A percentile compares a stretch with the other conserved stretches of the same genome.
Conservation (phyloP, 2,797 vertebrate genomes). For the Emys orbicularis region DNA sequence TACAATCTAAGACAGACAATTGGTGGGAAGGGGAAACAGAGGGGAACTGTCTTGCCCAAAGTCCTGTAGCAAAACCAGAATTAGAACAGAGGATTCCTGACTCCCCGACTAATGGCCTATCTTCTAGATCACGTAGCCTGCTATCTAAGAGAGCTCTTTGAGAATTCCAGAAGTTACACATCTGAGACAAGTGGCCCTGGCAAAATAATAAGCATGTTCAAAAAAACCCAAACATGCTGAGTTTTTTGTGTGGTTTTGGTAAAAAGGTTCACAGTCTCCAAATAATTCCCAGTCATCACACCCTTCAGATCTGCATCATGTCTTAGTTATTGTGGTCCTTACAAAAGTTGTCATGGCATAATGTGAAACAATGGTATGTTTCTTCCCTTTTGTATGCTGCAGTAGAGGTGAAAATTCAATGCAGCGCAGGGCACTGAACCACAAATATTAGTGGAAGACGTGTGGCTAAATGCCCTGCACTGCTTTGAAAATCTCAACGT, state of each 20-base stretch:
- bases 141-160: neutral
- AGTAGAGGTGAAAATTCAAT: neutral
- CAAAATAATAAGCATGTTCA: neutral
- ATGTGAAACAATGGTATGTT: slow-evolving; percentile 7
- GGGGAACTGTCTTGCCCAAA: too few relatives aligned
- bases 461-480: neutral
- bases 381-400: neutral
- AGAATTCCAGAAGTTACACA: neutral
- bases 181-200: neutral
- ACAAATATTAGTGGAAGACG: neutral
- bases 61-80: too few relatives aligned
- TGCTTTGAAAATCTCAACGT: slow-evolving; percentile 47
- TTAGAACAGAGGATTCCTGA: too few relatives aligned
- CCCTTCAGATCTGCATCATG: slow-evolving; percentile 49
- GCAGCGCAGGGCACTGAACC: neutral
- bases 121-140: too few relatives aligned
- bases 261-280: slow-evolving; percentile 50
- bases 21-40: too few relatives aligned
- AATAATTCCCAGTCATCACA: slow-evolving; percentile 41
- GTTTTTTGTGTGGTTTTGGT: neutral
- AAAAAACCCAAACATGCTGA: neutral
- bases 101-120: too few relatives aligned
- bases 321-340: slow-evolving; percentile 41
- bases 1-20: too few relatives aligned
- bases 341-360: slow-evolving; percentile 15